Evolutionary conservation across 2,797 vertebrate species (phyloP), one percentile per base, ranked within the genome.

Genomic region (Characodon lateralis): DNA sequence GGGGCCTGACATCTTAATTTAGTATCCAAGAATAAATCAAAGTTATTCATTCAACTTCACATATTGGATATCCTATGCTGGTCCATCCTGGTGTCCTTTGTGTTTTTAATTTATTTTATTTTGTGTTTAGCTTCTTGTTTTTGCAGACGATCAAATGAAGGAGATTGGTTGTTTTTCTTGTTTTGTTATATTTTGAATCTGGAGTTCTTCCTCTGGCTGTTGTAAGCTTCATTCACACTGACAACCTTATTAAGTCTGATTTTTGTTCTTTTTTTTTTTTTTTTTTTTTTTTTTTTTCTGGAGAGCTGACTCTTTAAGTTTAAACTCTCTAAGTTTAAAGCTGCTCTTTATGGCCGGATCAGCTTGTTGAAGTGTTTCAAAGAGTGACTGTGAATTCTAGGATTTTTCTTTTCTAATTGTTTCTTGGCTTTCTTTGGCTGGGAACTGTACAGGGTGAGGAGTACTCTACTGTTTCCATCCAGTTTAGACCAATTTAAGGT

Each of bases 281-380:
- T 69, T 24, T 50, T 79, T 72, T 69, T 22, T 22, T 55, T 43
- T 50, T 79, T 65, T 58, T 14, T 72, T 48, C 41, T 61, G 63
- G 68, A 71, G 79, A 82, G 79, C 79, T 82, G 68, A 83, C 71
- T 87, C 7, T 69, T 70, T 26, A 26, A 16, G 66, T 46, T 70
- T 46, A 48, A 70, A 70, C n/a, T 70, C 66, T 70, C 13, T 26
- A 26, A 24, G 79, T 81, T 86, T 78, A 84, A 77, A 81, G 84
- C 83, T 71, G 71, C 86, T 89, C 80, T 82, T 89, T 86, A 83
- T 77, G 77, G 61, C 72, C 48, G 20, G 81, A 88, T 89, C 87
- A 79, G 85, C 80, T 88, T 71, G 78, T 84, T 91, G 79, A 88
- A 89, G 88, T 84, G 87, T 88, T 87, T 90, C 79, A 89, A 89